Evolutionary conservation across 2,888 invertebrate genomes (phyloP).

Genomic region (Pseudoips prasinana): DNA sequence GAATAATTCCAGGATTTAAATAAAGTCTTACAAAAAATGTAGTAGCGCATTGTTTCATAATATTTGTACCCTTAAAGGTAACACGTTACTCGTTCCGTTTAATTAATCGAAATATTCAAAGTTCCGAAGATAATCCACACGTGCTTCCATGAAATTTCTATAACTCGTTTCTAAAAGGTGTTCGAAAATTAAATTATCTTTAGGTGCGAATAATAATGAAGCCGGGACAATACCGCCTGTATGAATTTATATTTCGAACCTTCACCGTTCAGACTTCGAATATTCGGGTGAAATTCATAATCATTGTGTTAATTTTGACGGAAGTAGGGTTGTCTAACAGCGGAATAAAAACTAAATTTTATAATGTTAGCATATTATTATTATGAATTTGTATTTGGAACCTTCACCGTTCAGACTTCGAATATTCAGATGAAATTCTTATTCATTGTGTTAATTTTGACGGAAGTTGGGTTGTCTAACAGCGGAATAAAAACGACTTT

Average conservation of each 20-base stretch:
- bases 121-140: no score
- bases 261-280: slow-evolving; percentile 15
- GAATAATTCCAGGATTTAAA: no score
- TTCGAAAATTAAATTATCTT: slow-evolving; percentile 30
- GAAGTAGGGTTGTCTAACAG: slow-evolving; percentile 22
- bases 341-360: no score
- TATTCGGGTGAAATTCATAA: slow-evolving; percentile 12
- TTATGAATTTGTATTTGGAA: slow-evolving; percentile 35
- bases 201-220: slow-evolving; percentile 15
- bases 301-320: slow-evolving; percentile 23
- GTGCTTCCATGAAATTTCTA: slow-evolving; percentile 9
- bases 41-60: no score
- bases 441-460: slow-evolving; percentile 24
- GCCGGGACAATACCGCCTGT: slow-evolving; percentile 25
- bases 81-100: no score
- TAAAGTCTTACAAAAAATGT: no score
- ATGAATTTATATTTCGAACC: slow-evolving; percentile 33
- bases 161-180: slow-evolving; percentile 11
- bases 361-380: no score
- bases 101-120: no score
- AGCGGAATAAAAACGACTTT: no score
- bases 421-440: slow-evolving; percentile 10
- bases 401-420: slow-evolving; percentile 14
- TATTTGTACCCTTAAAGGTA: no score
- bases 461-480: slow-evolving; percentile 20